These are phyloP conservation scores for Pampusana beccarii DNA, from an alignment of 2,113 vertebrate genomes.

Conservation along the genomic window DNA sequence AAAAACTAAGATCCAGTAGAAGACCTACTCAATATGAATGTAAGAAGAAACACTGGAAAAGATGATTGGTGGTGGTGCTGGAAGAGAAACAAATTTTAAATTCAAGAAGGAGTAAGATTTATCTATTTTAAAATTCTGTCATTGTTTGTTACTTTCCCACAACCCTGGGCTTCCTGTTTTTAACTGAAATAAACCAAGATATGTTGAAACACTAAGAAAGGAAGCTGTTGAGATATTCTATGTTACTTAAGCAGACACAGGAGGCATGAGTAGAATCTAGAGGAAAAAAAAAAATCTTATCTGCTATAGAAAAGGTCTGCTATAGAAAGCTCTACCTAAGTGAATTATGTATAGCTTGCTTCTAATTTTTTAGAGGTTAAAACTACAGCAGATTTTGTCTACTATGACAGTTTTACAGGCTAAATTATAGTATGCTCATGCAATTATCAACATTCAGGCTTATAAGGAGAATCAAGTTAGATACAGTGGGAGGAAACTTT, in stretches of 20 bases:
- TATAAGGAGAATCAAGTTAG: constrained; percentile 28
- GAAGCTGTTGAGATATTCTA: neutral
- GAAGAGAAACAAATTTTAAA: neutral
- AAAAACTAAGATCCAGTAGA: neutral
- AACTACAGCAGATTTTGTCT: neutral
- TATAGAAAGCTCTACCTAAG: neutral
- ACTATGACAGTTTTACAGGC: neutral
- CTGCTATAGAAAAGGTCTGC: neutral
- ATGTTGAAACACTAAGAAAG: neutral
- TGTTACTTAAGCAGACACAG: neutral
- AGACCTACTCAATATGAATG: neutral
- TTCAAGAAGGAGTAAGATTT: neutral
- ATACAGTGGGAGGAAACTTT: neutral
- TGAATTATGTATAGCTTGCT: neutral
- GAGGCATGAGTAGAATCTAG: too few species aligned
- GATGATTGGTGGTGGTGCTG: neutral
- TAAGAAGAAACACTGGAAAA: neutral
- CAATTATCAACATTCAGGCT: constrained; percentile 19
- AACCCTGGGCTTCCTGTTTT: neutral
- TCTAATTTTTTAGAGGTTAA: neutral
- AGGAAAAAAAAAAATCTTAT: neutral
- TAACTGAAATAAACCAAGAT: neutral
- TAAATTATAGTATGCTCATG: constrained; percentile 10
- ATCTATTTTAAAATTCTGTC: neutral
- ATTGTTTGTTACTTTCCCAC: neutral